Conservation (phyloP, 2,888 invertebrate genomes). For the Drosophila nr. fundita region DNA sequence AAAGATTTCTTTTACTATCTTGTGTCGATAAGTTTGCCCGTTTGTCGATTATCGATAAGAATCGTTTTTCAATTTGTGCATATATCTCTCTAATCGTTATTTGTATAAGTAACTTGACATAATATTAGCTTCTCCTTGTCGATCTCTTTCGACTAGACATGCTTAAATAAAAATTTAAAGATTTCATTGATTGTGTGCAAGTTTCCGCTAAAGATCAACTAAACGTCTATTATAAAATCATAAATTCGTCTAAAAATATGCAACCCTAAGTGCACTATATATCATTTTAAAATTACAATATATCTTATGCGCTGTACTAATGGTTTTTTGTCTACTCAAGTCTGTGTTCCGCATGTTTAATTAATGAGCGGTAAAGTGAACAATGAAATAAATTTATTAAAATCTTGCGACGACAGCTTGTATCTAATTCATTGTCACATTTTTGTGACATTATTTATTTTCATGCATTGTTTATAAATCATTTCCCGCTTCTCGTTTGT, state of each 20-base stretch:
- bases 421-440: neutral
- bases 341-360: neutral
- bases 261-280: neutral
- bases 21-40: neutral
- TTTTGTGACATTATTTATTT: neutral
- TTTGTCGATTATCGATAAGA: neutral
- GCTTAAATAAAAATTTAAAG: neutral
- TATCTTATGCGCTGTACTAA: neutral
- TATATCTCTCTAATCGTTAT: neutral
- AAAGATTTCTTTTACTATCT: neutral
- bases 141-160: neutral
- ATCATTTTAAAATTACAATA: neutral
- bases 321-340: neutral
- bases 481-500: constrained; percentile 33
- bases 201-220: neutral
- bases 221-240: neutral
- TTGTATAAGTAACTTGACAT: neutral
- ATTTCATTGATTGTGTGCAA: neutral
- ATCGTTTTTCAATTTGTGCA: neutral
- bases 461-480: constrained; percentile 19
- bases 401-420: neutral
- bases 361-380: neutral
- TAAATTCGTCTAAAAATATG: neutral
- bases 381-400: neutral
- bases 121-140: neutral